Percentiles rank a stretch among this genome's conserved stretches.
Evolutionary conservation across 2,888 invertebrate species (phyloP).

Genomic region (Drosophila anceps): DNA sequence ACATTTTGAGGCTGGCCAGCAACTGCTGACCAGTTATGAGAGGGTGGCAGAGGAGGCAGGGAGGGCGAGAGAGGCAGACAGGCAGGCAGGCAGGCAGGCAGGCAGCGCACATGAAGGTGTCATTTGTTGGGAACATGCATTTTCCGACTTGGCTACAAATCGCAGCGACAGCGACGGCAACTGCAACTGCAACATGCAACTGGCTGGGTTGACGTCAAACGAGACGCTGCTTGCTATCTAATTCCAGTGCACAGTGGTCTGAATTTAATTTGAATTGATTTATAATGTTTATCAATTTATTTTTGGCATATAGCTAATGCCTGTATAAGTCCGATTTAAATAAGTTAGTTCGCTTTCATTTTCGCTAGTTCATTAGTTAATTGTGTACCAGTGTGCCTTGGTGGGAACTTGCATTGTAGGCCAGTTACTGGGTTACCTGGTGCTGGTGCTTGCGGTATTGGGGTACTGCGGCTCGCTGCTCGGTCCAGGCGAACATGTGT

Average conservation of each 20-base stretch:
- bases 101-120: constrained; percentile 77
- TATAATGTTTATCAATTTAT: background rate
- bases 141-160: constrained; percentile 81
- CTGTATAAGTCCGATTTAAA: background rate
- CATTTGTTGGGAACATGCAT: constrained; percentile 82
- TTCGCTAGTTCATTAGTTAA: background rate
- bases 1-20: constrained; percentile 55
- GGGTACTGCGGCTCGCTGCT: constrained; percentile 11
- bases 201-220: constrained; percentile 36
- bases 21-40: constrained; percentile 66
- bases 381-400: constrained; percentile 37
- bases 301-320: background rate
- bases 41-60: constrained; percentile 13
- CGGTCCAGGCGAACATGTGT: constrained; percentile 66
- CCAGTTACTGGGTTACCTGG: constrained; percentile 53
- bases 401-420: constrained; percentile 35
- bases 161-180: constrained; percentile 68
- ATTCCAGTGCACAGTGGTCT: constrained; percentile 58
- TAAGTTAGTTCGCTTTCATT: background rate
- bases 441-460: constrained; percentile 7
- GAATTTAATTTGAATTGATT: background rate
- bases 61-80: background rate
- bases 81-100: constrained; percentile 18
- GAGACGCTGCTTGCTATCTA: constrained; percentile 50
- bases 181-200: constrained; percentile 50